Percentiles rank a stretch among this genome's conserved stretches.
Evolutionary conservation across 2,113 vertebrate species (phyloP).

Genomic region (Baryphthengus martii): DNA sequence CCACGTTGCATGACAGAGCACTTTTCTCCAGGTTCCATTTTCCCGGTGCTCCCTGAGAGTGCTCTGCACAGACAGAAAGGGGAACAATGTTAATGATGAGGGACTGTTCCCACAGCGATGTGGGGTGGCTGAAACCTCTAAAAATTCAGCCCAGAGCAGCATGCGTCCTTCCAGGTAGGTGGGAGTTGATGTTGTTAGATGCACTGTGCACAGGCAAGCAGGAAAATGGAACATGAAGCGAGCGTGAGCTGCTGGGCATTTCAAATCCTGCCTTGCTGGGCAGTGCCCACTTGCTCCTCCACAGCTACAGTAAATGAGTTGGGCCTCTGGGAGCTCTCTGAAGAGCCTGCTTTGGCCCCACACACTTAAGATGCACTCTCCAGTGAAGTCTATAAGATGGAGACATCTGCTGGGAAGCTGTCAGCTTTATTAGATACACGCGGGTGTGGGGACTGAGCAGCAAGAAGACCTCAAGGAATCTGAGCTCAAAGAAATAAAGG

Average conservation of each 20-base stretch:
- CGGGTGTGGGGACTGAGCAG: conserved; percentile 15
- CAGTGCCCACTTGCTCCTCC: neutral
- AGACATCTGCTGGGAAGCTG: conserved; percentile 68
- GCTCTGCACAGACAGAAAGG: neutral
- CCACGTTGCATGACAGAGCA: accelerated
- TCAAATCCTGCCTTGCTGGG: neutral
- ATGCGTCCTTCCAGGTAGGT: neutral
- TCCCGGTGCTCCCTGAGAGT: neutral
- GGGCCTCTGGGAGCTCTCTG: neutral
- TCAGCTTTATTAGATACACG: conserved; percentile 56
- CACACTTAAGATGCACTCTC: neutral
- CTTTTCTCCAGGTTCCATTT: neutral
- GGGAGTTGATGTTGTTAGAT: neutral
- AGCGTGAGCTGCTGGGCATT: neutral
- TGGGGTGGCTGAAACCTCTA: neutral
- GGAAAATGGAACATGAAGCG: neutral
- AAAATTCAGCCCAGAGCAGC: neutral
- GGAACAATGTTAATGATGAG: neutral
- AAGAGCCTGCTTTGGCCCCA: neutral
- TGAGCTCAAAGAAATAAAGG: conserved; percentile 61
- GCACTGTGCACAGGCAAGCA: neutral
- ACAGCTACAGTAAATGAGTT: neutral
- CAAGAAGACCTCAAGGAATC: conserved; percentile 50
- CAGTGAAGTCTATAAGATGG: conserved; percentile 11
- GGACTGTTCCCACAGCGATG: accelerated